Percentiles rank a stretch among this genome's conserved stretches.
These are phyloP conservation scores for Xylota segnis DNA, from an alignment of 2,888 invertebrate species.

Conservation along the genomic window DNA sequence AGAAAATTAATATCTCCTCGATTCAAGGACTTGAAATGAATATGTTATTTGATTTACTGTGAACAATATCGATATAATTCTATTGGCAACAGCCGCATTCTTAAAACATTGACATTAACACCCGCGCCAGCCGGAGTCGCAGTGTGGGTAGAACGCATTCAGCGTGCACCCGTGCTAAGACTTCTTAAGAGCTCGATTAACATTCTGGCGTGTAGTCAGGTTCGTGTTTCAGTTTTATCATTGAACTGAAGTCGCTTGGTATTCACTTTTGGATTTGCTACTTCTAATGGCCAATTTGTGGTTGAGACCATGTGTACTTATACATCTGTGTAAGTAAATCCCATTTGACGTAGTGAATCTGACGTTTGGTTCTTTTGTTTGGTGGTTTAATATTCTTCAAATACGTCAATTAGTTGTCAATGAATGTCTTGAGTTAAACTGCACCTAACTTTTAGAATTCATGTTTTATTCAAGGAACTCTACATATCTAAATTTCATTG, in stretches of 20 bases:
- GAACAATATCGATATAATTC: constrained; percentile 17
- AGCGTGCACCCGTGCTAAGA: constrained; percentile 36
- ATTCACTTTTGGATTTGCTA: constrained; percentile 2
- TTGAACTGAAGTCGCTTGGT: constrained; percentile 6
- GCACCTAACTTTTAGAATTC: constrained; percentile 64
- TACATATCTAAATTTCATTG: constrained; percentile 48
- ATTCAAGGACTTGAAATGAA: constrained; percentile 42
- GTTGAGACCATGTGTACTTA: constrained; percentile 15
- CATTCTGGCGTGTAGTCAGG: constrained; percentile 39
- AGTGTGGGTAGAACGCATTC: constrained; percentile 53
- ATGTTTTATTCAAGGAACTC: constrained; percentile 66
- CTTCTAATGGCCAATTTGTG: constrained; percentile 23
- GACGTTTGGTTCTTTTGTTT: constrained; percentile 56
- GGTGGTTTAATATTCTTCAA: constrained; percentile 29
- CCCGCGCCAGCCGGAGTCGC: constrained; percentile 41
- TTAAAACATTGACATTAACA: constrained; percentile 48
- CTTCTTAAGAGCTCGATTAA: constrained; percentile 45
- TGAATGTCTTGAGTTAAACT: constrained; percentile 40
- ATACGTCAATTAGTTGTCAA: constrained; percentile 48
- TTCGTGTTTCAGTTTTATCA: constrained; percentile 8
- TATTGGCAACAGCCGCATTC: constrained; percentile 60
- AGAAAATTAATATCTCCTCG: constrained; percentile 9
- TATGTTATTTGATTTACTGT: constrained; percentile 18
- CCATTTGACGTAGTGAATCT: constrained; percentile 45
- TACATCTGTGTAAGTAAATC: constrained; percentile 22